A percentile compares a stretch with the other conserved stretches of the same genome.
Evolutionary conservation across 2,888 invertebrate species (phyloP).

Genomic region (Scrobipalpa costella): DNA sequence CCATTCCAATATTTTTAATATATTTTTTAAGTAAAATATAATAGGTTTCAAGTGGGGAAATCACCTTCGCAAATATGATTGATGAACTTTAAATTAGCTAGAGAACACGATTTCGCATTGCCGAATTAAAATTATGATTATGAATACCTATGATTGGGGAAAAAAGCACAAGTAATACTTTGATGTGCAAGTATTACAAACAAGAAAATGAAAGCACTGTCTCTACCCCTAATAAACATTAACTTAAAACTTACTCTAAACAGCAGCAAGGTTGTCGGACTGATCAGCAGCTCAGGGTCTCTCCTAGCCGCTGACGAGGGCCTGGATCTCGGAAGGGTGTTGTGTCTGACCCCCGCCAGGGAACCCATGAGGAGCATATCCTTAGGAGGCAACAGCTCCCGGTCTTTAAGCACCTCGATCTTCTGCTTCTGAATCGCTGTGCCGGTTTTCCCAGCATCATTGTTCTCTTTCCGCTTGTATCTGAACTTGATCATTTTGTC

Average conservation of each 20-base stretch:
- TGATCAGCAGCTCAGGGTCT: slow-evolving; percentile 55
- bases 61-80: too few species aligned
- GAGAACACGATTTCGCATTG: background rate
- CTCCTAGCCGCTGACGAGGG: slow-evolving; percentile 58
- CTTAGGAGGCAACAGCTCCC: slow-evolving; percentile 73
- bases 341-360: slow-evolving; percentile 67
- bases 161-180: too few species aligned
- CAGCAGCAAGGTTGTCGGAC: slow-evolving; percentile 63
- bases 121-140: too few species aligned
- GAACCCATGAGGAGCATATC: slow-evolving; percentile 68
- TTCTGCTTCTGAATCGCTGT: slow-evolving; percentile 74
- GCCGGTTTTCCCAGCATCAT: slow-evolving; percentile 59
- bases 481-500: slow-evolving; percentile 83
- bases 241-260: slow-evolving; percentile 71
- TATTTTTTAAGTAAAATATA: too few species aligned
- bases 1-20: too few species aligned
- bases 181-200: too few species aligned
- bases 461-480: slow-evolving; percentile 83
- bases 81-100: background rate
- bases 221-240: background rate
- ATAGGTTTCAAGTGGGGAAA: too few species aligned
- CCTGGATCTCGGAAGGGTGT: slow-evolving; percentile 69
- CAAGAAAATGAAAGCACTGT: background rate
- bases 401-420: slow-evolving; percentile 69
- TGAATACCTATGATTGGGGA: too few species aligned